Evolutionary conservation across 2,888 invertebrate genomes (phyloP), one percentile per base, ranked within the genome.

Genomic region (Sarcophaga rosellei): DNA sequence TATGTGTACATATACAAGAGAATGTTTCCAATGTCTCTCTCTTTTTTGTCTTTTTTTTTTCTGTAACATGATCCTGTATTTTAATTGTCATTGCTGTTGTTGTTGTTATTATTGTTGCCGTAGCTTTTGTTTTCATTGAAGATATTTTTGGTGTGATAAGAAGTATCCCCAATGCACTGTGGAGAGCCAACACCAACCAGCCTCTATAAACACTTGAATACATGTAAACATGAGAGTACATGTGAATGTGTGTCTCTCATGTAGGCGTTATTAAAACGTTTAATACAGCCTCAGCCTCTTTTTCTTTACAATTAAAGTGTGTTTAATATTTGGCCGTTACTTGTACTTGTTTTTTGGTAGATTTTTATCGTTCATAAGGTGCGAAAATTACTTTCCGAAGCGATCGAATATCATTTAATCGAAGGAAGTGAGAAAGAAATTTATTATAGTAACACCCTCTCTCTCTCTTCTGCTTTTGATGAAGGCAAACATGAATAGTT

Each of bases 41-140:
- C 47, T 15, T 15, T 17, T 53, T 53, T 17, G 15, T 53, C 17
- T 53, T 20, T 63, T 25, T 47, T 47, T 21, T 70, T 68, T 74
- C 44, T 84, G 86, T 84, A 86, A 86, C 81, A 84, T 79, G 81
- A 86, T 86, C 86, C 84, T 81, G 81, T 76, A 78, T 77, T 84
- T 86, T 86, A 86, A 86, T 86, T 84, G 86, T 84, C 86, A 79
- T 62, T 81, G 69, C 59, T 66, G 70, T 23, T 65, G 17, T 76
- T 79, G 2, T 12, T 25, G 17, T 65, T 76, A 65, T 20, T 80
- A 63, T 69, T 77, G 63, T 74, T 77, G 69, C 63, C 63, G 61
- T 35, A 8, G 35, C 35, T 35, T 8, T 35, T 35, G 8, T 35
- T 35, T 35, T 35, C 8, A 35, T 35, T 35, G 5, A 69, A 84